Evolutionary conservation across 2,113 vertebrate species (phyloP).

Genomic region (Hiodon alosoides): DNA sequence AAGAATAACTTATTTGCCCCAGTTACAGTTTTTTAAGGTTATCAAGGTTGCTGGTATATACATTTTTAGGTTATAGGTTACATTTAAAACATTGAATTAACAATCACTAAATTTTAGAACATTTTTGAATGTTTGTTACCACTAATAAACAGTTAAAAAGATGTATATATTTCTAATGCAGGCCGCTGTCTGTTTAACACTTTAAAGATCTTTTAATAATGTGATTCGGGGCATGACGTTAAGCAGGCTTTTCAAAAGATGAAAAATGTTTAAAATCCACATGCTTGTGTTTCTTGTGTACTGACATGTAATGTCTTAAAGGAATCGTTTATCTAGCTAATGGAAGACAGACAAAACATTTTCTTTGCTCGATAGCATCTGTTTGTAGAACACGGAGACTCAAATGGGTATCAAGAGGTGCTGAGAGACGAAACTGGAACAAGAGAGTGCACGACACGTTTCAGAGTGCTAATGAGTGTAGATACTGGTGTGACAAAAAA

Average conservation of each 20-base stretch:
- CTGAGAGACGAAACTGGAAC: slow-evolving; percentile 24
- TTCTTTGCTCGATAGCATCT: slow-evolving; percentile 62
- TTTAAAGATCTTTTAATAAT: background rate
- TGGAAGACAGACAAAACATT: slow-evolving; percentile 65
- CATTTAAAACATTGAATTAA: background rate
- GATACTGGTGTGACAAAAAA: slow-evolving; percentile 61
- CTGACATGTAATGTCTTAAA: slow-evolving; percentile 54
- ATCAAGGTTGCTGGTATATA: background rate
- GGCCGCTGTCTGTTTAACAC: too few relatives aligned
- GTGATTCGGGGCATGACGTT: background rate
- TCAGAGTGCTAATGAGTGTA: slow-evolving; percentile 72
- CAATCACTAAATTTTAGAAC: background rate
- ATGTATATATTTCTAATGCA: too few relatives aligned
- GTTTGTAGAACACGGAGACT: slow-evolving; percentile 48
- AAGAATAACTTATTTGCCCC: too few relatives aligned
- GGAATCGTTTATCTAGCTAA: slow-evolving; percentile 48
- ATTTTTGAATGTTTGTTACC: too few relatives aligned
- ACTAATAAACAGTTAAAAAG: too few relatives aligned
- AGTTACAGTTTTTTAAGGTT: background rate
- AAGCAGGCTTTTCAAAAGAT: background rate
- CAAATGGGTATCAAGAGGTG: slow-evolving; percentile 35
- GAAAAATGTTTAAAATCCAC: slow-evolving; percentile 22
- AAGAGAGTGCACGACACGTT: slow-evolving; percentile 51
- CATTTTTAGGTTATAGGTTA: background rate
- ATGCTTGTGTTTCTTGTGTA: slow-evolving; percentile 26